Base-by-base conservation (phyloP, 2,888 invertebrate species). In the Drosophila melanocephala region DNA sequence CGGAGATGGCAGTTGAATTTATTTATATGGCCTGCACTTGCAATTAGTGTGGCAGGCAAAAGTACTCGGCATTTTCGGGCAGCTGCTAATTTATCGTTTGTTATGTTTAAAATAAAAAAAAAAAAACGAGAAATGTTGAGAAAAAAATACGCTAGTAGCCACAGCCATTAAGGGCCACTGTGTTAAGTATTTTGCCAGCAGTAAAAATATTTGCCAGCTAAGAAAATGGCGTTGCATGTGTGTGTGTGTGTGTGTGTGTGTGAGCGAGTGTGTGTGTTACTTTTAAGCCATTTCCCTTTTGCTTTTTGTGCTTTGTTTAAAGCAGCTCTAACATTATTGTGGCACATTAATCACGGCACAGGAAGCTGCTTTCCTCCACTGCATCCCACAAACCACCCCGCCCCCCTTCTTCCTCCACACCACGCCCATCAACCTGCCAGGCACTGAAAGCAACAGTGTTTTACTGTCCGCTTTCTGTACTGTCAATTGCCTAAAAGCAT, bases 191-290 rank as follows among this genome's bases (percentile, higher is more conserved):
- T 87, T 84, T 74, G 66, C 74, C 68, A 84, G 82, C 70, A 86
- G 83, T 89, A 86, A 84, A 84, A 85, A 86, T 86, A 88, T 85
- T 86, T 88, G 78, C 86, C 70, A 73, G 78, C 84, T 76, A 88
- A 82, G 89, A 86, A 84, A 77, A 64, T 57, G 55, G 65, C 52
- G 51, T 35, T 59, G 71, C 58, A 72, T 77, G 28, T 28, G 28
- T 28, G 58, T 65, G 32, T 52, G 69, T 50, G 62, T 51, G 51
- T 50, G 69, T 39, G 62, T 42, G 51, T 22, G 22, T 6, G 44
- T 3, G 44, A 4, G 72, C 39, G 60, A 42, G 42, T 70, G 60
- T 68, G 57, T 74, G 72, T 70, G 50, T 81, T 86, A 82, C 82
- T 88, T 80, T 88, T 80, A 72, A 84, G 78, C 80, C 78, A 84